These are phyloP conservation scores for Mionectes olivaceus DNA, from an alignment of 2,797 vertebrate species.

Conservation along the genomic window DNA sequence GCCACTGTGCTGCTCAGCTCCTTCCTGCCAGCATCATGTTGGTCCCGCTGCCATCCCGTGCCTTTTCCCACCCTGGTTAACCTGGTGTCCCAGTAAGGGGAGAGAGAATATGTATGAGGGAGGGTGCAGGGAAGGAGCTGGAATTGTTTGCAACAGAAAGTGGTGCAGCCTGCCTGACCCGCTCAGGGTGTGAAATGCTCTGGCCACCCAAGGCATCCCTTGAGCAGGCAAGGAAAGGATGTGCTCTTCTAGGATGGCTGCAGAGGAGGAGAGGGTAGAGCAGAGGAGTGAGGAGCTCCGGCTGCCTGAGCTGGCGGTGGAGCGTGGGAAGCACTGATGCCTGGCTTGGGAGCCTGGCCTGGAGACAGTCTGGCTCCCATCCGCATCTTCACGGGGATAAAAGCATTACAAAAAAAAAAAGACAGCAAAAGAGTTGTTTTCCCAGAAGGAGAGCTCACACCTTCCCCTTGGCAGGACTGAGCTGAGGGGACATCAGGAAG, in stretches of 20 bases:
- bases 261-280: background rate
- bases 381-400: background rate
- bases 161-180: background rate
- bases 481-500: background rate
- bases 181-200: background rate
- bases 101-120: rapidly evolving
- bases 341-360: background rate
- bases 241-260: background rate
- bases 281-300: rapidly evolving
- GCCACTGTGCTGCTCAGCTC: background rate
- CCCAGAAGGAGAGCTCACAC: background rate
- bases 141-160: background rate
- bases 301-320: rapidly evolving
- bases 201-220: background rate
- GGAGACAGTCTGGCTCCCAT: constrained; percentile 14
- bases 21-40: background rate
- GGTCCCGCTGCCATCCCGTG: background rate
- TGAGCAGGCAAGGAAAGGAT: background rate
- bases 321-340: background rate
- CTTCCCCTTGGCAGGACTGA: background rate
- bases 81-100: rapidly evolving
- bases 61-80: background rate
- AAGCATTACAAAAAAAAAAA: background rate
- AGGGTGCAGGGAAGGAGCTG: rapidly evolving
- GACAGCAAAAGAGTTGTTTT: background rate